These are phyloP conservation scores for Tipula vernalis DNA, from an alignment of 2,888 invertebrate genomes.

Conservation along the genomic window DNA sequence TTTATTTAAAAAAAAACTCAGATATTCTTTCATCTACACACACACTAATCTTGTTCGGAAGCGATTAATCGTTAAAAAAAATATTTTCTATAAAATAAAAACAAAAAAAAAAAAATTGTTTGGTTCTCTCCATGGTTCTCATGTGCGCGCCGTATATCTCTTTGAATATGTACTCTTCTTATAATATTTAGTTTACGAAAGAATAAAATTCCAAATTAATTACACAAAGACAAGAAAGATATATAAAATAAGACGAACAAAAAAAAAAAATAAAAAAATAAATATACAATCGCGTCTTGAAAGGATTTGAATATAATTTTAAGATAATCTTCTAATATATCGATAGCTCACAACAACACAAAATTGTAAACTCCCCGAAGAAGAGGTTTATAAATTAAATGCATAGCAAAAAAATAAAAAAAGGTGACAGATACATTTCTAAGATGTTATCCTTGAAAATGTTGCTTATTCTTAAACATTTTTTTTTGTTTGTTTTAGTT, in stretches of 20 bases:
- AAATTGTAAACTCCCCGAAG: neutral
- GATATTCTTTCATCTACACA: neutral
- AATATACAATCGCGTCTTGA: neutral
- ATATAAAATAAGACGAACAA: neutral
- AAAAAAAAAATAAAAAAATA: neutral
- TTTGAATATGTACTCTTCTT: neutral
- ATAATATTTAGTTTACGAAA: neutral
- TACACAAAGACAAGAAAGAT: neutral
- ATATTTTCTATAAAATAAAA: neutral
- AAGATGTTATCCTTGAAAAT: neutral
- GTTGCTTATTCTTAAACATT: neutral
- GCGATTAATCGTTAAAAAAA: neutral
- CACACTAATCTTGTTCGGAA: neutral
- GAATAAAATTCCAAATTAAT: neutral
- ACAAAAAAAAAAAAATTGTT: neutral
- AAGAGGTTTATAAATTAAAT: neutral
- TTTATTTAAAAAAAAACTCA: neutral
- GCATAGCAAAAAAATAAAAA: neutral
- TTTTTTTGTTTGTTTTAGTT: neutral
- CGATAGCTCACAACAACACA: neutral
- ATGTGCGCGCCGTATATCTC: neutral
- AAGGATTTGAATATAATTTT: neutral
- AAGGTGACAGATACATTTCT: neutral
- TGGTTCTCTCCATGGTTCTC: neutral
- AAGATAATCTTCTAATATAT: neutral